These are phyloP conservation scores for Therioaphis trifolii DNA, from an alignment of 2,888 invertebrate species.

Conservation along the genomic window DNA sequence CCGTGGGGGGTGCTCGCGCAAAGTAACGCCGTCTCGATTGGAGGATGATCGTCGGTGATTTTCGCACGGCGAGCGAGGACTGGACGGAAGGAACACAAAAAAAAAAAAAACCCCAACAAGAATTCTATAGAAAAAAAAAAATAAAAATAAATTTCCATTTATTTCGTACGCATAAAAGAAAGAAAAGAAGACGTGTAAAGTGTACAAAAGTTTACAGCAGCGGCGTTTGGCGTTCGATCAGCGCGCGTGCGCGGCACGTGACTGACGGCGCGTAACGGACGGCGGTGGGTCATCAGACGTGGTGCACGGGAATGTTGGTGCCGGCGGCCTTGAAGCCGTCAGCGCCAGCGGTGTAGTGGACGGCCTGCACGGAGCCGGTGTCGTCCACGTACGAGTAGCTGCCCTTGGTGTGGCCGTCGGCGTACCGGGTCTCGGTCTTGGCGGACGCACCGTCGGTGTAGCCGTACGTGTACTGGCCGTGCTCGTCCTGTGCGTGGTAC, in stretches of 20 bases:
- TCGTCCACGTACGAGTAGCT: slow-evolving; percentile 70
- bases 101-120: too few species aligned
- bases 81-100: too few species aligned
- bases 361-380: slow-evolving; percentile 69
- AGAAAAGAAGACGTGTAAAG: slow-evolving; percentile 14
- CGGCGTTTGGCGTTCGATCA: background rate
- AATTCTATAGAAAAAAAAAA: background rate
- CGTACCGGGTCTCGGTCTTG: slow-evolving; percentile 69
- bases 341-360: slow-evolving; percentile 70
- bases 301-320: slow-evolving; percentile 69
- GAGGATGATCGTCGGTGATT: too few species aligned
- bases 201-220: background rate
- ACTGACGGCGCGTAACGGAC: too few species aligned
- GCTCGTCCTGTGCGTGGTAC: slow-evolving; percentile 68
- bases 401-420: slow-evolving; percentile 69
- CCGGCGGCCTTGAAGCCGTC: slow-evolving; percentile 71
- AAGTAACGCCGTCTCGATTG: too few species aligned
- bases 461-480: slow-evolving; percentile 70
- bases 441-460: slow-evolving; percentile 67
- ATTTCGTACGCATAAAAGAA: background rate
- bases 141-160: background rate
- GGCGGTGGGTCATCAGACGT: slow-evolving; percentile 51
- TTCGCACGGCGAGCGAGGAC: too few species aligned
- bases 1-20: too few species aligned
- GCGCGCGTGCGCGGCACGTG: too few species aligned